Percentiles rank a stretch among this genome's conserved stretches.
Conservation (phyloP, 1,140 invertebrate species). For the Tribolium castaneum region DNA sequence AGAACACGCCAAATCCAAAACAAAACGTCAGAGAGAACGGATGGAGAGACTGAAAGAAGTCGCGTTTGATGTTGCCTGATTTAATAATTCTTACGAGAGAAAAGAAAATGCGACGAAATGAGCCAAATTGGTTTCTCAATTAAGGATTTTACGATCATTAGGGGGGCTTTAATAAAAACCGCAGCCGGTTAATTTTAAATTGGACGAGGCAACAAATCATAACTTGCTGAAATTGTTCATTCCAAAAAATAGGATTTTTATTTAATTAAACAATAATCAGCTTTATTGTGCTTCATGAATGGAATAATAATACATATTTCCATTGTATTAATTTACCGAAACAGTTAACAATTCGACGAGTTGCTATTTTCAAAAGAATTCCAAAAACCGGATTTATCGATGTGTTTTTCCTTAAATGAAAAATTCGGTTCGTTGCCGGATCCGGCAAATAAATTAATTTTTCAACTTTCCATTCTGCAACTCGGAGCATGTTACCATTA, state of each 20-base stretch:
- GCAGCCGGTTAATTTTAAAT: not conserved
- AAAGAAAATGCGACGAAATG: slow-evolving; percentile 29
- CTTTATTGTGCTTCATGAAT: too few species aligned
- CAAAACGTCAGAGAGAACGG: slow-evolving; percentile 18
- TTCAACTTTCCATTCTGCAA: slow-evolving; percentile 11
- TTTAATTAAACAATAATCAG: not conserved
- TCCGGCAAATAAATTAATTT: slow-evolving; percentile 12
- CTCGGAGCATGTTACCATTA: slow-evolving; percentile 20
- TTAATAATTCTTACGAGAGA: slow-evolving; percentile 11
- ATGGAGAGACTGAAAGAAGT: slow-evolving; percentile 9
- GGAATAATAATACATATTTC: too few species aligned
- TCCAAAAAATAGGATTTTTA: not conserved
- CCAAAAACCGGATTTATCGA: too few species aligned
- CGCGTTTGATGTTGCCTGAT: slow-evolving; percentile 23
- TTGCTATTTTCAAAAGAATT: too few species aligned
- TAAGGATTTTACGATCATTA: slow-evolving; percentile 30
- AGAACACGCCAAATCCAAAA: slow-evolving; percentile 29
- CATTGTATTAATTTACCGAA: too few species aligned
- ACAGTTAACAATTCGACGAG: too few species aligned
- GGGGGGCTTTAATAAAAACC: slow-evolving; percentile 33
- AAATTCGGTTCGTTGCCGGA: not conserved
- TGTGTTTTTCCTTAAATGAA: too few species aligned
- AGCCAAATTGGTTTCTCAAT: slow-evolving; percentile 32
- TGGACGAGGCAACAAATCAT: not conserved
- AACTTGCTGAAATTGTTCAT: not conserved